Evolutionary conservation across 1,140 invertebrate species (phyloP), one percentile per base, ranked within the genome.

Genomic region (Drosophila lacertosa): DNA sequence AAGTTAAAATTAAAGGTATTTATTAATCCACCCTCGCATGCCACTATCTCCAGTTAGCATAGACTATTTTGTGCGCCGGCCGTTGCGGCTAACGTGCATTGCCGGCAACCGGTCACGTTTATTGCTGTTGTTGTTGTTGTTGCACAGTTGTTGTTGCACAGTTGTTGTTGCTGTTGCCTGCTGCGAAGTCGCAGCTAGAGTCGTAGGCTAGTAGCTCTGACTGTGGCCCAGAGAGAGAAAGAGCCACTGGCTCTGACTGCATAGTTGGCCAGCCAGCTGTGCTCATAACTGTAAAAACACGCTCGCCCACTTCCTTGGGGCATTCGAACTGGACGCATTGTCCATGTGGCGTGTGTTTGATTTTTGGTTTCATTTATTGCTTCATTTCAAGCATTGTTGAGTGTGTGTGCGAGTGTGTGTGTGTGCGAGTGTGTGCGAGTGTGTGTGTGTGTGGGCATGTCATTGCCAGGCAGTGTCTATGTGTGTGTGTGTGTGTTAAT

Each of bases 221-320:
- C 60, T 39, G 15, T 54, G 51, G 67, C 60, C 67, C 50, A 37
- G 58, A 39, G 53, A 66, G 63, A 66, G 53, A 24, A 32, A 53
- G 33, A 29, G 54, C n/a, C n/a, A 45, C 66, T 18, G 15, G 20
- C 44, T 47, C 32, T 35, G 48, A 1, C 26, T 18, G 42, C 32
- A 13, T 35, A 32, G 51, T 66, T 66, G 50, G 68, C 45, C 72
- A 72, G 63, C 73, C 80, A 84, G 73, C 81, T 84, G 81, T 83
- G 75, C 68, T 88, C 77, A 75, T 88, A 89, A 89, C 82, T 88
- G 82, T 89, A 88, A 88, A 88, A 88, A 88, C 82, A 78, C 71
- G 82, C 79, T 88, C 82, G 82, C 82, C 82, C 82, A 88, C 82
- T 88, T 88, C 83, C 82, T 77, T 68, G 53, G 39, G 44, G 48